Conservation (phyloP, 2,888 invertebrate genomes). For the Tenthredo scrophulariae region DNA sequence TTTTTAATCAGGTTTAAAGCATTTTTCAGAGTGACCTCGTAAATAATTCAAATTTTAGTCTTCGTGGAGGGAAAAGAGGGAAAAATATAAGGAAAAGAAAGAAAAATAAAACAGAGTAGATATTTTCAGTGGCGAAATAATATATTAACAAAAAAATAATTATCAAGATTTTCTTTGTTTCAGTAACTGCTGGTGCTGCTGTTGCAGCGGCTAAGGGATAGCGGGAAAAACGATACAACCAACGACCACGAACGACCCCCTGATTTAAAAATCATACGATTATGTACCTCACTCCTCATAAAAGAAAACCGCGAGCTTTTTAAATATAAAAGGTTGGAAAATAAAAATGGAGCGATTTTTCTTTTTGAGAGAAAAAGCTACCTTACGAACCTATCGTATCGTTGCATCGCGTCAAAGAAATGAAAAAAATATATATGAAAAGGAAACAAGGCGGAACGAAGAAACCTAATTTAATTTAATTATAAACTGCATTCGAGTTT, state of each 20-base stretch:
- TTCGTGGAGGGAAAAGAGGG: not conserved
- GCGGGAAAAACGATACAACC: not conserved
- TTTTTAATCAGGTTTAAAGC: slow-evolving; percentile 29
- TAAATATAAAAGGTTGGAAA: no score
- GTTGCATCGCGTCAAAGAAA: no score
- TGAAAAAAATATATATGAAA: no score
- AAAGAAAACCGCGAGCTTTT: no score
- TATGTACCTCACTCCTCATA: not conserved
- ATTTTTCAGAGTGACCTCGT: not conserved
- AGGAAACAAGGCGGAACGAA: not conserved
- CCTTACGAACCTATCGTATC: no score
- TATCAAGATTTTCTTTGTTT: slow-evolving; percentile 4
- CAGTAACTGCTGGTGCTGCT: not conserved
- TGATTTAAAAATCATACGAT: not conserved
- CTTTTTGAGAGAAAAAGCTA: no score
- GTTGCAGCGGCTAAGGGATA: not conserved
- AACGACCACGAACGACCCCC: not conserved
- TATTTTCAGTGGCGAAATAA: not conserved
- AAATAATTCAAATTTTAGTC: not conserved
- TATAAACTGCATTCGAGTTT: no score
- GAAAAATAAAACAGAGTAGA: not conserved
- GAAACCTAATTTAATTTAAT: not conserved
- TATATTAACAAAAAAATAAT: not conserved
- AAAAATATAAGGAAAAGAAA: not conserved
- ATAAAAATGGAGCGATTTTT: not conserved